Evolutionary conservation across 2,888 invertebrate genomes (phyloP), one percentile per base, ranked within the genome.

Genomic region (Pristionchus entomophagus): DNA sequence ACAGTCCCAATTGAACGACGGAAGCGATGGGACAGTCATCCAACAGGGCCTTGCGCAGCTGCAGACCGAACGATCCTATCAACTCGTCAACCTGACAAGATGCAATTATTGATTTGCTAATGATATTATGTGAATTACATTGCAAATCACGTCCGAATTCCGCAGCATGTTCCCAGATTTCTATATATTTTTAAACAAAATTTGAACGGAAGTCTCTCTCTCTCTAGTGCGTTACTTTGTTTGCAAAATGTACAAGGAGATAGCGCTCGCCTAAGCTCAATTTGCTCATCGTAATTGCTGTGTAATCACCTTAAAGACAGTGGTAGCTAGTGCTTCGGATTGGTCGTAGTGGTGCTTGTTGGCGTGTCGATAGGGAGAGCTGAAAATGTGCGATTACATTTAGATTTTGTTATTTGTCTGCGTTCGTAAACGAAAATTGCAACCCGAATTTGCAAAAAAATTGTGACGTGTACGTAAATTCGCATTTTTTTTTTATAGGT

Each of bases 31-130:
- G 45, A 19, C 59, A 59, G 2, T 29, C n/a, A 1, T 41, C 62
- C 87, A 59, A 32, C 22, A 89, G 77, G 4, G 81, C 82, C 51
- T 87, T 87, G 8, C 90, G 85, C 51, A 90, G 84, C 84, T 90
- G 90, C 22, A 90, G 84, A 51, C 90, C 90, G 80, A 90, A 90
- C 14, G 90, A 90, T 12, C 90, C 90, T 69, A 89, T 90, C 14
- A 90, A 88, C 65, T 90, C 90, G 65, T 90, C 90, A 8, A 89
- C 82, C 87, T 87, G 51, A 22, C 8, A n/a, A 22, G 5, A 6
- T 22, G 77, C 38, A n/a, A 41, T 14, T 41, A 22, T 77, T 22
- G 45, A 56, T 56, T 56, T 22, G 6, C 45, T 6, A 45, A 45
- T 6, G 45, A 45, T 45, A 45, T 45, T 45, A 45, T 45, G 45